These are phyloP conservation scores for Tolypeutes matacus DNA, from an alignment of 2,797 vertebrate species.

Conservation along the genomic window DNA sequence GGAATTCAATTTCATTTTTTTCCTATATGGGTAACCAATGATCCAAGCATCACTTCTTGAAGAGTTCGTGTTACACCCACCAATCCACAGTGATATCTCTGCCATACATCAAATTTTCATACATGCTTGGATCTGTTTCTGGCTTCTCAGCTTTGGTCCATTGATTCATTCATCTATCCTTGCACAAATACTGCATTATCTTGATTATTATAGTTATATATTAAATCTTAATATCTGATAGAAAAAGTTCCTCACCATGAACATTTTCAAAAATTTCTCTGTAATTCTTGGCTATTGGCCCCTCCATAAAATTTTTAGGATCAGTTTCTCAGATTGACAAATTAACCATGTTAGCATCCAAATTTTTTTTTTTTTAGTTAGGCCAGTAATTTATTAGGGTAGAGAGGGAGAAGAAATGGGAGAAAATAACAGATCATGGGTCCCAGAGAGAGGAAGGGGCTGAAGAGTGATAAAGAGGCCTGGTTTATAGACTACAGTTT, in stretches of 20 bases:
- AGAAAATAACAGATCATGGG: too few species aligned
- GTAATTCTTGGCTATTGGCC: background rate
- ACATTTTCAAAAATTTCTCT: background rate
- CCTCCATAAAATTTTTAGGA: background rate
- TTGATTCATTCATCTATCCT: background rate
- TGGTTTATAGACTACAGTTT: too few species aligned
- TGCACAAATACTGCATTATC: background rate
- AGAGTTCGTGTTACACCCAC: background rate
- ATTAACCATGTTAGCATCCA: background rate
- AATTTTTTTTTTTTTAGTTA: too few species aligned
- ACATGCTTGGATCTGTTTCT: background rate
- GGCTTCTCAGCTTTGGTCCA: background rate
- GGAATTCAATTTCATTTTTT: background rate
- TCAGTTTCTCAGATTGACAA: background rate
- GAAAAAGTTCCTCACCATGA: background rate
- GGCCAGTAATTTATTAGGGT: too few species aligned
- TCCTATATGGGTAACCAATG: background rate
- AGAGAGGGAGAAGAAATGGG: too few species aligned
- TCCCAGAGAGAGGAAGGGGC: too few species aligned
- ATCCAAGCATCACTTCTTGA: background rate
- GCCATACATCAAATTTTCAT: background rate
- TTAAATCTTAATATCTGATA: background rate
- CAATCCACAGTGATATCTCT: background rate
- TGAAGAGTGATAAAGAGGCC: too few species aligned
- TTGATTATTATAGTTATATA: background rate